Evolutionary conservation across 2,888 invertebrate species (phyloP).

Genomic region (Neoscelio sp.): DNA sequence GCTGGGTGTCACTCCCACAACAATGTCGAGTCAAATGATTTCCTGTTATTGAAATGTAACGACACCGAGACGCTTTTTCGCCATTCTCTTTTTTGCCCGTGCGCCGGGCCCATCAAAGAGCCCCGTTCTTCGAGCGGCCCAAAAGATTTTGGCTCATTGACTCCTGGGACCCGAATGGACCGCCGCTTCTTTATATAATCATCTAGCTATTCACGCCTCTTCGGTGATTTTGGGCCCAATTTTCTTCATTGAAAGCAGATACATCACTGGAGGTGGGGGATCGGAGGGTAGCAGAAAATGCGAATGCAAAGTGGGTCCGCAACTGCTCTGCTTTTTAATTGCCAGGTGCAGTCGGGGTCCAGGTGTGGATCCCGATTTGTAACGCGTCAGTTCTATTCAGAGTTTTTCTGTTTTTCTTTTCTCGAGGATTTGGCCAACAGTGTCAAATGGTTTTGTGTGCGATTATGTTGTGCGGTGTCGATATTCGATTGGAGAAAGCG

Average conservation of each 20-base stretch:
- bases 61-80: conserved; percentile 25
- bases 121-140: not conserved
- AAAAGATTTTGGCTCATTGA: conserved; percentile 73
- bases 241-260: conserved; percentile 71
- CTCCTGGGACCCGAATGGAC: conserved; percentile 71
- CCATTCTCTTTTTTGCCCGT: conserved; percentile 46
- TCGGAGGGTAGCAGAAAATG: conserved; percentile 66
- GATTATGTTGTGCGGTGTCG: conserved; percentile 33
- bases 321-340: too few relatives aligned
- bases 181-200: conserved; percentile 80
- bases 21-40: conserved; percentile 72
- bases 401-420: conserved; percentile 30
- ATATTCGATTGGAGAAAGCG: conserved; percentile 4
- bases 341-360: conserved; percentile 71
- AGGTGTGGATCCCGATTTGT: conserved; percentile 63
- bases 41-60: conserved; percentile 68
- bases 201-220: conserved; percentile 80
- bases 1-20: conserved; percentile 69
- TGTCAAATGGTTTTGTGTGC: conserved; percentile 48
- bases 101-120: conserved; percentile 22
- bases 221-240: conserved; percentile 46
- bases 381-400: conserved; percentile 37
- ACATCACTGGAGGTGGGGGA: conserved; percentile 69
- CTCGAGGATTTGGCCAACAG: conserved; percentile 46
- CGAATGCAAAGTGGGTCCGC: conserved; percentile 70